Evolutionary conservation across 1,140 invertebrate genomes (phyloP).

Genomic region (Cecropterus lyciades): DNA sequence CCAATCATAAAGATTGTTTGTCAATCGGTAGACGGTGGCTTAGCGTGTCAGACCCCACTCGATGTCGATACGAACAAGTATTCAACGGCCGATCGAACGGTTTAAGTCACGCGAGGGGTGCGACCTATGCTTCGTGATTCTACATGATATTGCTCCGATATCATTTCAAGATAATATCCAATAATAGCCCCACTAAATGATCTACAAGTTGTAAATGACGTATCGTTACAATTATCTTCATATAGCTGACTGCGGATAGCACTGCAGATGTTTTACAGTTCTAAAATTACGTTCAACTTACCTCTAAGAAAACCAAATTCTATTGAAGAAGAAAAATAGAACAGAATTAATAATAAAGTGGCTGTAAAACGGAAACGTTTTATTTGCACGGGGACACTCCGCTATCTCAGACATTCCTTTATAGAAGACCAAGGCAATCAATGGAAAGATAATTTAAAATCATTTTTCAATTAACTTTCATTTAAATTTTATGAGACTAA

Average conservation of each 20-base stretch:
- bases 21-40: constrained; percentile 57
- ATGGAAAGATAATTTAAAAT: constrained; percentile 12
- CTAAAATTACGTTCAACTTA: constrained; percentile 28
- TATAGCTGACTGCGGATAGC: background rate
- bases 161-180: constrained; percentile 38
- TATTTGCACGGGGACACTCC: constrained; percentile 34
- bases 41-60: constrained; percentile 65
- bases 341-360: constrained; percentile 45
- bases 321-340: constrained; percentile 38
- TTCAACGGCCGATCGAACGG: constrained; percentile 46
- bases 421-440: constrained; percentile 14
- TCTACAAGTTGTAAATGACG: constrained; percentile 21
- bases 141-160: constrained; percentile 47
- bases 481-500: background rate
- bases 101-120: constrained; percentile 55
- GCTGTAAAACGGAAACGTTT: constrained; percentile 49
- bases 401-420: constrained; percentile 14
- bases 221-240: background rate
- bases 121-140: constrained; percentile 33
- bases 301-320: constrained; percentile 39
- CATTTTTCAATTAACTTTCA: background rate
- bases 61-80: constrained; percentile 55
- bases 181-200: constrained; percentile 14
- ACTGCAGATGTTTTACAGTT: constrained; percentile 12
- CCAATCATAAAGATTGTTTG: constrained; percentile 61